Base-by-base conservation (phyloP, 2,113 vertebrate genomes). In the Epinephelus lanceolatus region DNA sequence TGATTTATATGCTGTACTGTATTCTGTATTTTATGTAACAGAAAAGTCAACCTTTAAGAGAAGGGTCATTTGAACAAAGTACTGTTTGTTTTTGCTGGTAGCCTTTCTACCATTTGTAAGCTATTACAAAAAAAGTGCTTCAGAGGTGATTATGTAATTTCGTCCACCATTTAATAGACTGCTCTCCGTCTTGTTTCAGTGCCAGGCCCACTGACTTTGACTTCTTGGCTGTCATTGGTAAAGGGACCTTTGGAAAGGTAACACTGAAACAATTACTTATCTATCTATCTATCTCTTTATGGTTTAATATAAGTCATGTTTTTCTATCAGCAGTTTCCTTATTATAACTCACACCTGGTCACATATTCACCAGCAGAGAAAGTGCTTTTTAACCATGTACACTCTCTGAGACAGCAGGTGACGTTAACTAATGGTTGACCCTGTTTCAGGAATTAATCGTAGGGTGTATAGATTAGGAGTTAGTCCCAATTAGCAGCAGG, bases 161-260 rank as follows among this genome's bases (percentile, higher is more conserved):
- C 30, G 19, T 49, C 6, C 25, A 21, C n/a, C 33, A 6, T 86
- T 84, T 71, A 67, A 88, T 71, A 47, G 9, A 59, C 49, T 40
- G 57, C 63, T 78, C 21, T 83, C 21, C 45, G 27, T 84, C 23
- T 53, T 59, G 75, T 88, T 90, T 85, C 83, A 96, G 95, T 88
- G 95, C 94, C 78, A 92, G 85, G 45, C 95, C 95, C 30, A 96
- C 94, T 57, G 95, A 96, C 93, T 96, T 96, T 88, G 95, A 96
- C 89, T 96, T 96, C 80, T 77, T 96, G 76, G 73, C 95, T 1
- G 93, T 96, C 84, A 96, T 96, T 81, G 95, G 95, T 37, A 96
- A 96, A 88, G 95, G 95, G 62, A 96, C 95, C 17, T 96, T 95
- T 86, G 95, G 95, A 81, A 96, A 96, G 94, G 95, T 95, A 87